A percentile compares a stretch with the other conserved stretches of the same genome.
Evolutionary conservation across 2,797 vertebrate genomes (phyloP).

Genomic region (Rhinella marina): DNA sequence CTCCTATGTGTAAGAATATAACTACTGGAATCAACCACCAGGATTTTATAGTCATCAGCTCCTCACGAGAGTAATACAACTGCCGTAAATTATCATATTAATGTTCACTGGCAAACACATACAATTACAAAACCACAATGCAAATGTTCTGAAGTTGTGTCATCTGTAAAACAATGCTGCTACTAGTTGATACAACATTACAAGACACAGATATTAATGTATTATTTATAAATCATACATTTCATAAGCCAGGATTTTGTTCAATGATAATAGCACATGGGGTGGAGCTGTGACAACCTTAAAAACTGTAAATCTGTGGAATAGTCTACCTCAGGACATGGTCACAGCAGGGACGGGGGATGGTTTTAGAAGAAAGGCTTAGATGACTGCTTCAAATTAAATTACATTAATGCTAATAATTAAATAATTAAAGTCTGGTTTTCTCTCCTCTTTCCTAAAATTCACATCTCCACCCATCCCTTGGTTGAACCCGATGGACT

Average conservation of each 20-base stretch:
- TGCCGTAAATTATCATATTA: not conserved
- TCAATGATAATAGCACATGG: not conserved
- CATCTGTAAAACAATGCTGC: not conserved
- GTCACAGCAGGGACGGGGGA: too few species aligned
- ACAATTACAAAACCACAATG: not conserved
- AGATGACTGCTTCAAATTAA: too few species aligned
- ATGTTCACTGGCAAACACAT: not conserved
- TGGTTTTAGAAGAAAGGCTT: too few species aligned
- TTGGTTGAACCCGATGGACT: too few species aligned
- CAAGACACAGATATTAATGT: not conserved
- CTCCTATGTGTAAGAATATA: conserved; percentile 4
- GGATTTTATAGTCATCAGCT: too few species aligned
- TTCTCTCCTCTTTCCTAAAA: too few species aligned
- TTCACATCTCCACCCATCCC: too few species aligned
- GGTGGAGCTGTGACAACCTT: not conserved
- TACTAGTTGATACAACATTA: not conserved
- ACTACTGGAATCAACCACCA: not conserved
- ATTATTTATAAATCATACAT: not conserved
- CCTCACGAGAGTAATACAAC: not conserved
- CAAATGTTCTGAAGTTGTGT: not conserved
- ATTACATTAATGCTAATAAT: too few species aligned
- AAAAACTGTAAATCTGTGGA: too few species aligned
- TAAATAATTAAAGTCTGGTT: too few species aligned
- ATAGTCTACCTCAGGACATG: too few species aligned
- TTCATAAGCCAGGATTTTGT: not conserved